Percentiles rank a stretch among this genome's conserved stretches.
Conservation (phyloP, 2,888 invertebrate genomes). For the Acronicta leporina region DNA sequence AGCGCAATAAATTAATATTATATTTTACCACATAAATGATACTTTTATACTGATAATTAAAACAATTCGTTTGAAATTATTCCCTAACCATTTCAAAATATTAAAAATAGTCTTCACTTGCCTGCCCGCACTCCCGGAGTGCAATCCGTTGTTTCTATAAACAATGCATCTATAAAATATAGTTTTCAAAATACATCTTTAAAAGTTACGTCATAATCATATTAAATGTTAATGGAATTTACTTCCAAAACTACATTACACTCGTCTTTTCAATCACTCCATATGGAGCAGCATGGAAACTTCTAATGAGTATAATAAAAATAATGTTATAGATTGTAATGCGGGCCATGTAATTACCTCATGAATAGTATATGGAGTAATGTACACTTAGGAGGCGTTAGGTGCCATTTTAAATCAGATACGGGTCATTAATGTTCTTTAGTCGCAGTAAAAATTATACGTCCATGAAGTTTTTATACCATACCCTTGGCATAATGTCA, state of each 20-base stretch:
- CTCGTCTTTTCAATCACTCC: background rate
- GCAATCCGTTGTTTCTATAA: too few species aligned
- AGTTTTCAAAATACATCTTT: too few species aligned
- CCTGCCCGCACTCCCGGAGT: too few species aligned
- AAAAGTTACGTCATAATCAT: background rate
- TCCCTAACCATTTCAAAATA: too few species aligned
- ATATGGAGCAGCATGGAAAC: background rate
- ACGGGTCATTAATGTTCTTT: conserved; percentile 43
- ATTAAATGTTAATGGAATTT: background rate
- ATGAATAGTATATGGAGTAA: conserved; percentile 53
- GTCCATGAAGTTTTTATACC: conserved; percentile 28
- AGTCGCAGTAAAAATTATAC: conserved; percentile 43
- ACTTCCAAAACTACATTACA: background rate
- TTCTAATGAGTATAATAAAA: conserved; percentile 12
- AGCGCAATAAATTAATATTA: too few species aligned
- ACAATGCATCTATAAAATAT: too few species aligned
- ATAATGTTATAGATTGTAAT: conserved; percentile 32
- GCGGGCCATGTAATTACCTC: conserved; percentile 36
- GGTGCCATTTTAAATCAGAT: conserved; percentile 51
- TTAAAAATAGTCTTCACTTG: too few species aligned
- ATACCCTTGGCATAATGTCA: conserved; percentile 32
- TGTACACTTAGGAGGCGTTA: conserved; percentile 46
- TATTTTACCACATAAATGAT: too few species aligned
- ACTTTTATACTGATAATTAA: too few species aligned
- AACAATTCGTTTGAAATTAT: too few species aligned